A percentile compares a stretch with the other conserved stretches of the same genome.
phyloP scores from a whole-genome alignment of 2,113 vertebrate species.

The Montifringilla adamsi region DNA sequence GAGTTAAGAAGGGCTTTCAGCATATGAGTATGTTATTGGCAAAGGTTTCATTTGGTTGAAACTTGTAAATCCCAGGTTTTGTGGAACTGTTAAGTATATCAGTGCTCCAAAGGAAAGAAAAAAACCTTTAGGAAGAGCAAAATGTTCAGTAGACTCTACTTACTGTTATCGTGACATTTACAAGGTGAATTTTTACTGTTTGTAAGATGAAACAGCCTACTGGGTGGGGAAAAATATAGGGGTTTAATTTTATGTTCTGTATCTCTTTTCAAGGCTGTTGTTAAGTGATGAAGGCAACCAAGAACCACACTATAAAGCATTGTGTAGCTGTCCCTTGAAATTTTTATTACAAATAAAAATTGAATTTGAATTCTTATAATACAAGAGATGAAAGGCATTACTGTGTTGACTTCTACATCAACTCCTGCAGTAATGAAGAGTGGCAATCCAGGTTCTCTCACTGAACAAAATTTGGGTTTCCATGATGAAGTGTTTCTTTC shows the following conservation, averaged over 20 bases:
- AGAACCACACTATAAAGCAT: conserved; percentile 18
- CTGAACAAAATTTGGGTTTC: conserved; percentile 17
- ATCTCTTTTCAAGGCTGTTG: conserved; percentile 28
- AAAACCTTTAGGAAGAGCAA: not conserved
- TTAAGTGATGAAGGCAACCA: conserved; percentile 8
- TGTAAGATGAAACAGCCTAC: conserved; percentile 30
- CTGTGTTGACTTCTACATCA: conserved; percentile 41
- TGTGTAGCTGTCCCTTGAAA: not conserved
- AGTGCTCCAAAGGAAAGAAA: not conserved
- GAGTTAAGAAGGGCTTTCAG: not conserved
- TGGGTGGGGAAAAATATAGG: not conserved
- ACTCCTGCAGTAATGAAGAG: conserved; percentile 29
- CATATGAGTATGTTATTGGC: not conserved
- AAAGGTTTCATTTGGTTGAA: not conserved
- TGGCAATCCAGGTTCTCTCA: not conserved
- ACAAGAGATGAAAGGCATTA: conserved; percentile 39
- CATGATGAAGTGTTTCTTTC: conserved; percentile 23
- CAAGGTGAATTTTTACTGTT: conserved; percentile 19
- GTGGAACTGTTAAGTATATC: not conserved
- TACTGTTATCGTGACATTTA: not conserved
- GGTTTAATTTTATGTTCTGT: conserved; percentile 27
- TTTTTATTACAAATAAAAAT: conserved; percentile 52
- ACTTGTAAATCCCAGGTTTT: not conserved
- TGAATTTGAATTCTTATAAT: conserved; percentile 54
- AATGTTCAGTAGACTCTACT: not conserved